Base-by-base conservation (phyloP, 2,888 invertebrate genomes). In the Amiota communis region DNA sequence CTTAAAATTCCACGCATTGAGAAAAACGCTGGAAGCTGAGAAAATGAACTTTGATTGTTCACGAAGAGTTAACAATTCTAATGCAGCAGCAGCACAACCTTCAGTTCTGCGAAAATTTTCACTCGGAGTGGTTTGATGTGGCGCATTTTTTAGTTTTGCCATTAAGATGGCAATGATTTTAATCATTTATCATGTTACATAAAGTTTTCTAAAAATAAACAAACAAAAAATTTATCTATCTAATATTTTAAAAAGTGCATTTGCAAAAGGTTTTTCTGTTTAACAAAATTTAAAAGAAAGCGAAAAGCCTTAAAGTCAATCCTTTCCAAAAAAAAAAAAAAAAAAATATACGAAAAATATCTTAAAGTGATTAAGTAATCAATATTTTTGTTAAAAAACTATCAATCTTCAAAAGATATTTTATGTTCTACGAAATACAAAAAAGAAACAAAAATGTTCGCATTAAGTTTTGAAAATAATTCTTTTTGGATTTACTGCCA, bases 301-400 rank as follows among this genome's bases (percentile, higher is more conserved):
- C n/a, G n/a, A 9, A 68, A 70, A 47, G 73, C 73, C 1, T 73
- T 68, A 48, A 75, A 69, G 12, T 69, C 70, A 2, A 63, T 64
- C 10, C 64, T 72, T 23, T 74, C 69, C 69, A 72, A 72, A 47
- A 71, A 61, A 56, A 56, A 13, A n/a, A 75, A 36, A 6, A 36
- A 6, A 36, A 6, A 36, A 6, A 36, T 36, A 36, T 36, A 36
- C 36, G 36, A 36, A 36, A 36, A 36, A 36, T 36, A 36, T 36
- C 36, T 36, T 36, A 15, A 53, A 53, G 53, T 53, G 53, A 53
- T 53, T 53, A 53, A 53, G 53, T 53, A 53, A 53, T 53, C 53
- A 53, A 53, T 53, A 36, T 36, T 36, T 36, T 36, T 36, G 36
- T 36, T 36, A 36, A 36, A 36, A 36, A 36, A 36, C 36, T 36